phyloP scores from a whole-genome alignment of 2,888 invertebrate species.

The Synanthedon myopaeformis region DNA sequence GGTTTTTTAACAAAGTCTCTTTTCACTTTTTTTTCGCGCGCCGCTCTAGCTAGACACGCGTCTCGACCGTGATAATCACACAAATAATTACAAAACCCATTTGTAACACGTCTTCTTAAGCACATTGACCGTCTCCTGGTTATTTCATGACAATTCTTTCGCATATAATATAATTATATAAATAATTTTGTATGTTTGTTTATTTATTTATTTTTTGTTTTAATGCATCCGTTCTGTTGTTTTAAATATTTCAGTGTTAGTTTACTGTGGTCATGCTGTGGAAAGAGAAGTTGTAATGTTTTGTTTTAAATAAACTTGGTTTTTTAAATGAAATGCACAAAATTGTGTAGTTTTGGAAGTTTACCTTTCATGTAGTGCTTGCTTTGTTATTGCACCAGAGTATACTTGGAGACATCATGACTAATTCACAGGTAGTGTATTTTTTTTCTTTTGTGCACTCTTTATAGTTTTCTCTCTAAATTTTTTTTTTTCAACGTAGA shows the following conservation, averaged over 20 bases:
- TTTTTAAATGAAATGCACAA: conserved; percentile 58
- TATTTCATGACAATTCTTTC: conserved; percentile 16
- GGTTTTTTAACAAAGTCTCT: conserved; percentile 29
- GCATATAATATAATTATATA: conserved; percentile 15
- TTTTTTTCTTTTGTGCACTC: conserved; percentile 28
- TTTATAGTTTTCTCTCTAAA: conserved; percentile 13
- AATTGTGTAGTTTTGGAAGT: conserved; percentile 48
- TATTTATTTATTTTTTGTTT: conserved; percentile 36
- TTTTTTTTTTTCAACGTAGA: too few species aligned
- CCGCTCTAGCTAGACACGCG: conserved; percentile 47
- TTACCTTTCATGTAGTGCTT: conserved; percentile 62
- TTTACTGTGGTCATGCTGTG: conserved; percentile 58
- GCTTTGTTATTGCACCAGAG: conserved; percentile 52
- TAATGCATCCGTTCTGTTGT: conserved; percentile 53
- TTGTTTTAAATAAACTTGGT: conserved; percentile 53
- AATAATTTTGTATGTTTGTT: conserved; percentile 18
- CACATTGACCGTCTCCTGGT: conserved; percentile 19
- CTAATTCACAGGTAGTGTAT: conserved; percentile 72
- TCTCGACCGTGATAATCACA: conserved; percentile 36
- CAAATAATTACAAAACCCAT: conserved; percentile 25
- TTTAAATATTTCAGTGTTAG: conserved; percentile 62
- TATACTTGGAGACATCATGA: conserved; percentile 61
- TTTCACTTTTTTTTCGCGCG: conserved; percentile 67
- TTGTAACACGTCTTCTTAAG: conserved; percentile 29
- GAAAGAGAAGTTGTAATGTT: conserved; percentile 40